Base-by-base conservation (phyloP, 1,140 invertebrate genomes). In the Drosophila novamexicana region DNA sequence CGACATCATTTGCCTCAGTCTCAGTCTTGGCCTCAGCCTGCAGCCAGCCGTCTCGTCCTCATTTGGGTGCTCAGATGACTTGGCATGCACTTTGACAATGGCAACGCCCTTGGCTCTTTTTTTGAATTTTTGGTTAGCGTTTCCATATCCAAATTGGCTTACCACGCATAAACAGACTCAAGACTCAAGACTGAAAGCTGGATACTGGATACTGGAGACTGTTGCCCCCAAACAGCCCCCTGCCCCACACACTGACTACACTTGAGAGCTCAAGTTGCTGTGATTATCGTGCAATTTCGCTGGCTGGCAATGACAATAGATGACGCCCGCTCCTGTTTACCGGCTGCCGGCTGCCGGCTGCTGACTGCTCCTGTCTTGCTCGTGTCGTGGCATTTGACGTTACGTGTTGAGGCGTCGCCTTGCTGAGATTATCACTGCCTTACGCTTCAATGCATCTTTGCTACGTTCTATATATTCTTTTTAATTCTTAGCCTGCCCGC, bases 201-300 rank as follows among this genome's bases (percentile, higher is more conserved):
- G 6, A 40, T 18, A 22, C 22, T 22, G 22, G 22, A 22, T n/a
- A 16, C 54, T 39, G 34, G 5, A 47, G 16, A 44, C 5, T n/a
- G 29, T 2, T 22, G 22, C 47, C 50, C 44, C 36, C 9, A 22
- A 22, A 22, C 22, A 3, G 10, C 40, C 50, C 40, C 10, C 32
- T 62, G 54, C 37, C 18, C 16, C 59, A 29, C 22, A 29, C 22
- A 29, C 22, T 68, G 57, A 64, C 49, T 78, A 72, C 80, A 89
- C 84, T 89, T 89, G 77, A 89, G 68, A 77, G 88, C 77, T 89
- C 84, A 89, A 89, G 84, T 89, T 84, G 80, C 84, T 80, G 77
- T 89, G 84, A 89, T 89, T 89, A 89, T 89, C 84, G 77, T 89
- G 84, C 84, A 89, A 89, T 89, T 89, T 68, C 64, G 63, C 67